Evolutionary conservation across 2,113 vertebrate species (phyloP).

Genomic region (Catharus fuscescens): DNA sequence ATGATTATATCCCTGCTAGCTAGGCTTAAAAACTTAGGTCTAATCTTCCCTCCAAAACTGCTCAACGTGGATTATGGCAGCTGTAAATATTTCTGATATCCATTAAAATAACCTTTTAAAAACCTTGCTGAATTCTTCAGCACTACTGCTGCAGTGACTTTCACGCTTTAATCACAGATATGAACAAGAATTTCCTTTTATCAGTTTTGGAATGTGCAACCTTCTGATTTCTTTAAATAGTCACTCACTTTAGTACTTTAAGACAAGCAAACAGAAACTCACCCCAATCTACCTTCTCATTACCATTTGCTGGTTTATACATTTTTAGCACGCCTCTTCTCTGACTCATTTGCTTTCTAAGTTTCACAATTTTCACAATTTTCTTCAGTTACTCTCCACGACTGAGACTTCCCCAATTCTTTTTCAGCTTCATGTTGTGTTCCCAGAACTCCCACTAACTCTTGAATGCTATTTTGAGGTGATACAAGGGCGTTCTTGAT

Average conservation of each 20-base stretch:
- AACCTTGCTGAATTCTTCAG: neutral
- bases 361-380: neutral
- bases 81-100: neutral
- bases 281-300: neutral
- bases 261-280: neutral
- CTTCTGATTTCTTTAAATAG: neutral
- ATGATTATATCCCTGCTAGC: neutral
- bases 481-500: neutral
- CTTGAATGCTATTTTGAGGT: slow-evolving; percentile 7
- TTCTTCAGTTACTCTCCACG: neutral
- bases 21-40: neutral
- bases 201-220: neutral
- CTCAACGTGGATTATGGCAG: neutral
- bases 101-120: neutral
- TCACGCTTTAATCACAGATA: neutral
- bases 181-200: neutral
- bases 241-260: neutral
- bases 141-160: neutral
- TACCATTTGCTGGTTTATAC: neutral
- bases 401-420: neutral
- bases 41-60: neutral
- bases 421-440: neutral
- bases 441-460: slow-evolving; percentile 47
- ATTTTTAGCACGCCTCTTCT: neutral
- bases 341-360: slow-evolving; percentile 42